Conservation (phyloP, 2,113 vertebrate species). For the Lathamus discolor region DNA sequence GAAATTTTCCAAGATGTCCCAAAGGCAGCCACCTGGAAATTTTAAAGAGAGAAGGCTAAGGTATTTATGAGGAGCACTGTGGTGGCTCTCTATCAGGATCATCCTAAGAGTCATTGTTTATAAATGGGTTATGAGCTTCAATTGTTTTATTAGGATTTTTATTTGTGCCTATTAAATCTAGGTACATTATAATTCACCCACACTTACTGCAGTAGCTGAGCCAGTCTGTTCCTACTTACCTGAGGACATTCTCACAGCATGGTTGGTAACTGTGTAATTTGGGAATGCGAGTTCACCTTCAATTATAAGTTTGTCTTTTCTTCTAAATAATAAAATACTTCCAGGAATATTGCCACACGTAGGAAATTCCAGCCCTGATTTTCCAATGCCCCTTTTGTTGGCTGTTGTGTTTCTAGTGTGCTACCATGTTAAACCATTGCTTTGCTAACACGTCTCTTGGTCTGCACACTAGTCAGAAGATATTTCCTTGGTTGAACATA, state of each 20-base stretch:
- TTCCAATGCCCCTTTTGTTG: background rate
- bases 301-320: background rate
- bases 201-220: background rate
- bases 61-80: background rate
- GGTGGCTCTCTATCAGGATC: background rate
- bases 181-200: background rate
- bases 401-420: background rate
- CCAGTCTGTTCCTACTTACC: background rate
- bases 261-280: background rate
- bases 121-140: slow-evolving; percentile 48
- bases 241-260: background rate
- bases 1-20: background rate
- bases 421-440: background rate
- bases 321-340: background rate
- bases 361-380: background rate
- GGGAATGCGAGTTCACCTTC: background rate
- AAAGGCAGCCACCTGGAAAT: slow-evolving; percentile 6
- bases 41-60: background rate
- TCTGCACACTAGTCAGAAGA: background rate
- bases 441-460: background rate
- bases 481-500: background rate
- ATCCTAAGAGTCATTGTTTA: slow-evolving; percentile 39
- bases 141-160: slow-evolving; percentile 42
- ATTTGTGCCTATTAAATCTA: background rate
- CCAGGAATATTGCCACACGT: background rate